Evolutionary conservation across 1,140 invertebrate genomes (phyloP).

Genomic region (Littorina saxatilis): DNA sequence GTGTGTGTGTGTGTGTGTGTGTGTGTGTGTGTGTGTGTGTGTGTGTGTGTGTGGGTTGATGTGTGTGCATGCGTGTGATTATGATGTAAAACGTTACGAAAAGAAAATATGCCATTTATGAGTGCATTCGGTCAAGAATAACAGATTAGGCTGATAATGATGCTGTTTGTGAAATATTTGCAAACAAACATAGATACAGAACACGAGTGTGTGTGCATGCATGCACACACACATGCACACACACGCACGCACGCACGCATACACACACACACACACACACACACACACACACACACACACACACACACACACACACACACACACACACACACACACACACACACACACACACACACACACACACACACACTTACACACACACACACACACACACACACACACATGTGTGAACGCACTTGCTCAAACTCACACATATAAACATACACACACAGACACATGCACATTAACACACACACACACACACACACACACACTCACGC

Average conservation of each 20-base stretch:
- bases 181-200: too few species aligned
- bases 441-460: too few species aligned
- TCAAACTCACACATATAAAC: not conserved
- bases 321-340: not conserved
- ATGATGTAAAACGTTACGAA: not conserved
- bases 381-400: not conserved
- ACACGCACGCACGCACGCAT: not conserved
- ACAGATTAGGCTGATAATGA: too few species aligned
- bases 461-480: too few species aligned
- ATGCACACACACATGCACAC: not conserved
- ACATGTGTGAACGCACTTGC: not conserved
- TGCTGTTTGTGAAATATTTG: too few species aligned
- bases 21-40: not conserved
- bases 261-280: not conserved
- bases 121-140: too few species aligned
- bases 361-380: too few species aligned
- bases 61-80: not conserved
- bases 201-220: not conserved
- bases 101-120: not conserved
- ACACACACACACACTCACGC: not conserved
- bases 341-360: not conserved
- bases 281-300: not conserved
- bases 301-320: conserved; percentile 1
- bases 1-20: conserved; percentile 9
- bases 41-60: not conserved